Conservation (phyloP, 2,113 vertebrate species). For the Pollimyrus isidori region DNA sequence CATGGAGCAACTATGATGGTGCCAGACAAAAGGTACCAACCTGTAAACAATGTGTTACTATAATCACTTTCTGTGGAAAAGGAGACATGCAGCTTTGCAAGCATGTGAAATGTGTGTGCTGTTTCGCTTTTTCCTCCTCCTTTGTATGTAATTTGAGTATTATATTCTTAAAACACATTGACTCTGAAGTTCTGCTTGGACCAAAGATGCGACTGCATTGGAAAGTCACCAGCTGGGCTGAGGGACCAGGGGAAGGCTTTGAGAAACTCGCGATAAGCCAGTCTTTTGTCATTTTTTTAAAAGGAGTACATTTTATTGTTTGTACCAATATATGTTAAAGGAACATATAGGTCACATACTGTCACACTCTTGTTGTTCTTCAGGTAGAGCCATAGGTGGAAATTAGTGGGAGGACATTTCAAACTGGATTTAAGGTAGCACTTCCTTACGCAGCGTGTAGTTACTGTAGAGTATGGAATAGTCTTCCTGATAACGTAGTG, state of each 20-base stretch:
- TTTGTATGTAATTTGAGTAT: not conserved
- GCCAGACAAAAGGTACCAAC: not conserved
- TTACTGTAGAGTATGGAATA: no score
- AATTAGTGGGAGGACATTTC: no score
- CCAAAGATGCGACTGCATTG: slow-evolving; percentile 28
- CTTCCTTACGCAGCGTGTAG: no score
- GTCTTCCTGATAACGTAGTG: no score
- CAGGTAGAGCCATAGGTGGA: not conserved
- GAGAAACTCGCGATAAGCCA: not conserved
- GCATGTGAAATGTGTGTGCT: not conserved
- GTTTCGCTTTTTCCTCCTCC: slow-evolving; percentile 2
- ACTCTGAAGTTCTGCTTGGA: slow-evolving; percentile 6
- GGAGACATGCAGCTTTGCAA: no score
- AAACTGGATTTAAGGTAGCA: no score
- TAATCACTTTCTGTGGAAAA: not conserved
- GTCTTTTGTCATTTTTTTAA: not conserved
- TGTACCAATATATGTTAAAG: not conserved
- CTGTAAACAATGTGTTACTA: slow-evolving; percentile 3
- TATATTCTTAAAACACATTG: not conserved
- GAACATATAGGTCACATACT: not conserved
- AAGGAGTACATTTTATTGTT: not conserved
- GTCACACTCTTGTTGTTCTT: not conserved
- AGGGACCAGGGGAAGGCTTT: not conserved
- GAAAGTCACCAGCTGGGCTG: not conserved
- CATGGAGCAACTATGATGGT: slow-evolving; percentile 19